Base-by-base conservation (phyloP, 2,888 invertebrate species). In the Adelphocoris suturalis region DNA sequence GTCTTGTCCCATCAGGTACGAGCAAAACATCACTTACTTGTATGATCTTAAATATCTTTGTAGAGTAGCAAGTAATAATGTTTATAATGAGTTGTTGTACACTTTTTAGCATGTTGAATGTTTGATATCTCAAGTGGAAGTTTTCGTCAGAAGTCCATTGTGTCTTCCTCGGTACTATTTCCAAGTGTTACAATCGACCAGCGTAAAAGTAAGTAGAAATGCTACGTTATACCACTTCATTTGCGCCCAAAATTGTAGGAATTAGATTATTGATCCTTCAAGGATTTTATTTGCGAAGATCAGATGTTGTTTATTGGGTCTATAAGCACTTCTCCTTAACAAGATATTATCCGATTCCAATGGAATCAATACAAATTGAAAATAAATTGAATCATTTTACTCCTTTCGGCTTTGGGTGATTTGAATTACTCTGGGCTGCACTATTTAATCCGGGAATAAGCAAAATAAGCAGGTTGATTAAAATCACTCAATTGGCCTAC, bases 151-250 rank as follows among this genome's bases (percentile, higher is more conserved):
- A 91, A 95, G 96, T 0, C 95, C 96, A 84, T 94, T 96, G 28
- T 95, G 96, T 48, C 94, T 97, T 91, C 96, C 97, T 48, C 94
- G 98, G 91, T 96, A 96, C 94, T 95, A 97, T 93, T 97, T 97
- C 52, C 98, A 98, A 95, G 95, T 95, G 90, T 94, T 98, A 91
- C 97, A 98, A 94, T 95, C 96, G 28, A 97, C 97, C 0, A 95
- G 95, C 92, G 96, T 97, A 0, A 97, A 97, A 93, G 94, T 94
- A 93, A 87, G 86, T 78, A 0, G 13, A n/a, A 57, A 7, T 0
- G n/a, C n/a, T 57, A n/a, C 7, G n/a, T 57, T n/a, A n/a, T n/a
- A n/a, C n/a, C 55, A 0, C 46, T 28, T 52, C 84, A 84, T 68
- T 61, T 75, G 3, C 37, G 37, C 7, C 7, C 37, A 37, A 4